phyloP scores from a whole-genome alignment of 2,113 vertebrate species.

The Odontesthes bonariensis region DNA sequence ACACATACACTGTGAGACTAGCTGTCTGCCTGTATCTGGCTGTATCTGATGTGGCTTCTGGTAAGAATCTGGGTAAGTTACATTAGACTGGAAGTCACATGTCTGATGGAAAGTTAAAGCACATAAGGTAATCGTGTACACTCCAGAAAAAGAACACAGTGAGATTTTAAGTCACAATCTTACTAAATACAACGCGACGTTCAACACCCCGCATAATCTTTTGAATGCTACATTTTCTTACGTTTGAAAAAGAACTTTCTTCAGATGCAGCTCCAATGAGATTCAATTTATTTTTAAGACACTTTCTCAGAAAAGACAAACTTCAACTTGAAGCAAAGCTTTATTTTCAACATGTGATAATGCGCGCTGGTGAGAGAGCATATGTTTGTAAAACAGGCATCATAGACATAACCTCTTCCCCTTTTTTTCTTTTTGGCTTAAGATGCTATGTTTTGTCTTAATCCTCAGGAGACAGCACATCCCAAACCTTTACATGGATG shows the following conservation, averaged over 20 bases:
- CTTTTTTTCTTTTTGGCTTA: constrained; percentile 28
- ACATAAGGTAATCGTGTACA: constrained; percentile 58
- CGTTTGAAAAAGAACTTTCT: background rate
- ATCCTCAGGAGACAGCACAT: constrained; percentile 60
- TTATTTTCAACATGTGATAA: background rate
- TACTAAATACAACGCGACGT: background rate
- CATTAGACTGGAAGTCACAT: constrained; percentile 84
- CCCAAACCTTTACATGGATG: constrained; percentile 63
- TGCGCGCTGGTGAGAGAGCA: background rate
- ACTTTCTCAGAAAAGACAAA: constrained; percentile 1
- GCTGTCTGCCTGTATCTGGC: constrained; percentile 70
- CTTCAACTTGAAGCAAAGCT: background rate
- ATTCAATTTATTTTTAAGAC: background rate
- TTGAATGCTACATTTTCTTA: background rate
- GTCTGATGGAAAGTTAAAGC: constrained; percentile 77
- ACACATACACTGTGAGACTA: constrained; percentile 38
- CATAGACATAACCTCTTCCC: constrained; percentile 47
- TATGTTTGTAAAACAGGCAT: background rate
- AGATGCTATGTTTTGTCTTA: constrained; percentile 49
- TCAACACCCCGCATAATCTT: background rate
- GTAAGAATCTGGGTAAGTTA: constrained; percentile 75
- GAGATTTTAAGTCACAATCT: background rate
- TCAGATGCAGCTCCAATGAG: background rate
- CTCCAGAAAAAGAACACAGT: constrained; percentile 64
- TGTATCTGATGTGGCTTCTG: constrained; percentile 81